phyloP scores from a whole-genome alignment of 2,888 invertebrate species.

The Drosophila anceps region DNA sequence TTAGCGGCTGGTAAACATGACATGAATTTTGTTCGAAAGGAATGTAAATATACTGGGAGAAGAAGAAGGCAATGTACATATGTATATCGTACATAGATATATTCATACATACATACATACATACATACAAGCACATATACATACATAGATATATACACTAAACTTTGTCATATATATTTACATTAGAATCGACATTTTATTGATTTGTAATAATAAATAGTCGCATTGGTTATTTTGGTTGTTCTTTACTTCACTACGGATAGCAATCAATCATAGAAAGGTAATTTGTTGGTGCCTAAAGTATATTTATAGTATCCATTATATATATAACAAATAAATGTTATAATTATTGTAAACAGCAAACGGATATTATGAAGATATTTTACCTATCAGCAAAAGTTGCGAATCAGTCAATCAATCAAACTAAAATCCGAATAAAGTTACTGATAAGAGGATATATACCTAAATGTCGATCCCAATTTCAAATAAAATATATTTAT shows the following conservation, averaged over 20 bases:
- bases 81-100: not conserved
- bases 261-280: slow-evolving; percentile 19
- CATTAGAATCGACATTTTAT: not conserved
- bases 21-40: not conserved
- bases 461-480: not conserved
- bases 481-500: not conserved
- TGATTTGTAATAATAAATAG: slow-evolving; percentile 6
- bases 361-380: not conserved
- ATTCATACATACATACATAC: not conserved
- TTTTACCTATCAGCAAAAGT: not conserved
- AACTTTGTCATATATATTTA: not conserved
- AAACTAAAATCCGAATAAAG: not conserved
- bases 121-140: not conserved
- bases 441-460: not conserved
- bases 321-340: not conserved
- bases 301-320: not conserved
- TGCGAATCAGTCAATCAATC: slow-evolving; percentile 20
- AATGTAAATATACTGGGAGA: not conserved
- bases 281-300: not conserved
- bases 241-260: slow-evolving; percentile 1
- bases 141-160: not conserved
- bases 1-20: not conserved
- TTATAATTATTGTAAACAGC: not conserved
- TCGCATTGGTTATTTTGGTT: not conserved
- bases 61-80: not conserved